These are phyloP conservation scores for Microchrysa polita DNA, from an alignment of 2,888 invertebrate genomes.

Conservation along the genomic window DNA sequence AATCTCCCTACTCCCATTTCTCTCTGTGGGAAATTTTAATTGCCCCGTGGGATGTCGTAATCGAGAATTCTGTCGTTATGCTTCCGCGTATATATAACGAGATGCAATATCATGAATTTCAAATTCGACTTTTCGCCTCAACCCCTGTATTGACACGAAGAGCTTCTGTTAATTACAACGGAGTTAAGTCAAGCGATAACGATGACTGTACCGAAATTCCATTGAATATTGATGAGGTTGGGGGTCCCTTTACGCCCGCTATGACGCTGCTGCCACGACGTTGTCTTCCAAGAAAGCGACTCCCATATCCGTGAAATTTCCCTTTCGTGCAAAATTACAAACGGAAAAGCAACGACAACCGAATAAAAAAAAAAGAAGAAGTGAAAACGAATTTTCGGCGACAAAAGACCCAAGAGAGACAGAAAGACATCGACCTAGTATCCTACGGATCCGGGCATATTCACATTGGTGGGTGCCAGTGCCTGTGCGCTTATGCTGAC, in stretches of 20 bases:
- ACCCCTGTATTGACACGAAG: constrained; percentile 26
- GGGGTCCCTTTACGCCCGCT: background rate
- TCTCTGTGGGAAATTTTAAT: constrained; percentile 33
- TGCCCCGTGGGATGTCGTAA: constrained; percentile 16
- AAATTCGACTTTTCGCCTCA: constrained; percentile 24
- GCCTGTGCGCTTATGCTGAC: constrained; percentile 8
- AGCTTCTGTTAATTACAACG: constrained; percentile 39
- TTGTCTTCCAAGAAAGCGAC: background rate
- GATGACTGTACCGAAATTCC: constrained; percentile 38
- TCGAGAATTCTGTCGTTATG: constrained; percentile 15
- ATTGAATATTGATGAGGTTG: constrained; percentile 42
- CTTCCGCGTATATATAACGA: background rate
- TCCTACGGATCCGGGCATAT: no score
- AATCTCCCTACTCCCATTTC: background rate
- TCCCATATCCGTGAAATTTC: no score
- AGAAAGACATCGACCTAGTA: background rate
- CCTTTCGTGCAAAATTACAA: constrained; percentile 8
- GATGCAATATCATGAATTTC: constrained; percentile 45
- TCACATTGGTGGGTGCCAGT: background rate
- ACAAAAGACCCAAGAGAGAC: constrained; percentile 19
- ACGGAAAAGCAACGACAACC: background rate
- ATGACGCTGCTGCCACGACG: background rate
- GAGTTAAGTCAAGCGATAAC: constrained; percentile 43
- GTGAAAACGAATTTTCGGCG: constrained; percentile 10
- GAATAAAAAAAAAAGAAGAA: no score